A percentile compares a stretch with the other conserved stretches of the same genome.
phyloP scores from a whole-genome alignment of 2,113 vertebrate genomes.

The Stegastes partitus region DNA sequence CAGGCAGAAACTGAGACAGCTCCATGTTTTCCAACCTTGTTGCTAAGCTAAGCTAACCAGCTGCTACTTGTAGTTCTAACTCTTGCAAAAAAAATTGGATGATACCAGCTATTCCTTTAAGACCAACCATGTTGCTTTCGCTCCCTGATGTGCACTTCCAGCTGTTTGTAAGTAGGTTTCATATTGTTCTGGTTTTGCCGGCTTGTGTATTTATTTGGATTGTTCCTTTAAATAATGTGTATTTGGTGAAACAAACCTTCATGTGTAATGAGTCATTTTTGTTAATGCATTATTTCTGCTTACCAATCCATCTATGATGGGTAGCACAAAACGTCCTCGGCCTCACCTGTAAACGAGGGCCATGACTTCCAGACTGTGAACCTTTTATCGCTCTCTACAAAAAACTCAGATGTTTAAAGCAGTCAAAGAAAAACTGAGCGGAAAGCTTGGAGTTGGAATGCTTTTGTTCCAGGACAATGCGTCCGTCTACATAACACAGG shows the following conservation, averaged over 20 bases:
- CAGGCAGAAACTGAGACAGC: no score
- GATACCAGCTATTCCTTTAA: constrained; percentile 16
- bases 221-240: constrained; percentile 51
- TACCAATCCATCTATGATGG: no score
- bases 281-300: constrained; percentile 9
- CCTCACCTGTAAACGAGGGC: no score
- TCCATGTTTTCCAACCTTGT: not conserved
- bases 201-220: constrained; percentile 71
- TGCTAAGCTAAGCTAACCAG: constrained; percentile 30
- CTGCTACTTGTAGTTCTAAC: not conserved
- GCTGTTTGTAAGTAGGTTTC: constrained; percentile 30
- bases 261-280: no score
- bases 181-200: constrained; percentile 42
- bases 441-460: no score
- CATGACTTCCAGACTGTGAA: no score
- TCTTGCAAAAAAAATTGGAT: not conserved
- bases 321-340: no score
- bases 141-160: constrained; percentile 50
- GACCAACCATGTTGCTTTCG: constrained; percentile 33
- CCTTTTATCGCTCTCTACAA: no score
- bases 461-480: no score
- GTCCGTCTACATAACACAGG: no score
- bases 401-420: no score
- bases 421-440: no score
- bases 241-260: constrained; percentile 40